Base-by-base conservation (phyloP, 2,797 vertebrate genomes). In the Manis crassicaudata region DNA sequence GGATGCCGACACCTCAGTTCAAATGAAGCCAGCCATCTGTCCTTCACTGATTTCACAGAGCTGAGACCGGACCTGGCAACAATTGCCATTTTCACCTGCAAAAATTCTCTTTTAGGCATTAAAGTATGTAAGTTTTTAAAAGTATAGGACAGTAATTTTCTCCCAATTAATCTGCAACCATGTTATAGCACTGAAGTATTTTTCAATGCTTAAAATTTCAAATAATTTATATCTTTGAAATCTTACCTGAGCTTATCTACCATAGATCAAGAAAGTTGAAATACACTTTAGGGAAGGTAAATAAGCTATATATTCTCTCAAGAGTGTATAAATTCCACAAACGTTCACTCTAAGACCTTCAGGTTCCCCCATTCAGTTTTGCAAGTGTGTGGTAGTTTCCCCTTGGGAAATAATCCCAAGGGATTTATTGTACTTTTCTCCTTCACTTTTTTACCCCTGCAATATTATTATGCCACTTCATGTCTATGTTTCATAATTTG, bases 221-320 rank as follows among this genome's bases (percentile, higher is more conserved):
- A 92, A 95, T 90, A 93, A 73, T 90, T 81, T 85, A 91, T 37
- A 67, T 35, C 23, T 67, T 63, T 76, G 50, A 92, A 95, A 85
- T 52, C 75, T 65, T 88, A 62, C 54, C 29, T 88, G 43, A 2
- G 17, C 46, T 85, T 72, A 43, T 43, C 89, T 75, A 65, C 10
- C 6, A 86, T 37, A 90, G 11, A 32, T 87, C 58, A 80, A 54
- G 40, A 88, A 82, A 80, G 50, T 92, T 85, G 14, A 92, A 75
- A 72, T 76, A 17, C 5, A 93, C 70, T 89, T 90, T 29, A 82
- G 7, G 29, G 14, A 56, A 70, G 25, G 63, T 29, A 56, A 76
- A 92, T n/a, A 89, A 46, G 18, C 16, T 37, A 2, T 60, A 7
- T 40, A 46, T 65, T 95, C 65, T 62, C 35, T 85, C 63, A 75